Base-by-base conservation (phyloP, 2,113 vertebrate genomes). In the Urocitellus parryii region DNA sequence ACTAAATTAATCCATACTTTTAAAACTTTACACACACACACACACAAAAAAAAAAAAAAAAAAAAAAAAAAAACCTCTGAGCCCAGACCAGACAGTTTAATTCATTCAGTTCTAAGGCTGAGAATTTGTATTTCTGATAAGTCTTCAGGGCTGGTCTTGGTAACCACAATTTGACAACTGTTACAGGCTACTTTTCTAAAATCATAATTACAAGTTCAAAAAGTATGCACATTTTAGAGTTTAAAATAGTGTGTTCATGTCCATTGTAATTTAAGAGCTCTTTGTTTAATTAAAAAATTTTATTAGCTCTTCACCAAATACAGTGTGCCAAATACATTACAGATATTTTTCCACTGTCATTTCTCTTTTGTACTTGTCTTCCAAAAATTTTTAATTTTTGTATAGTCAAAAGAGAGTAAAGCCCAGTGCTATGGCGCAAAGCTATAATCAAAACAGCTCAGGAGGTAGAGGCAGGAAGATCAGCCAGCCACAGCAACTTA, bases 221-320 rank as follows among this genome's bases (percentile, higher is more conserved):
- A 93, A 68, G 42, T 29, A 37, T 79, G 13, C 1, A 45, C 27
- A 72, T 81, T 29, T 96, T 84, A 45, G 34, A 83, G 20, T 84
- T 68, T 94, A 77, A 86, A 89, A 61, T 68, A 37, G 45, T 16
- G 48, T 74, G 67, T 84, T 39, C 68, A 22, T 83, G 12, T 79
- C 61, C 45, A 63, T 68, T 85, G 37, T 79, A 74, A 83, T 73
- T 78, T 76, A 77, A 94, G 25, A 86, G 10, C 22, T 70, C 37
- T 96, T 80, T 93, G 39, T 85, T n/a, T 63, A 67, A 45, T 86
- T 89, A 73, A 93, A 88, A 45, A 84, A 65, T 14, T 67, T 67
- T 73, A 34, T 12, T 70, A 80, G 63, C 24, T 95, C 42, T 82
- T 90, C 82, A 32, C 18, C 48, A 91, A 53, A 63, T 87, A 61